Conservation (phyloP, 2,113 vertebrate species). For the Syrmaticus mikado region DNA sequence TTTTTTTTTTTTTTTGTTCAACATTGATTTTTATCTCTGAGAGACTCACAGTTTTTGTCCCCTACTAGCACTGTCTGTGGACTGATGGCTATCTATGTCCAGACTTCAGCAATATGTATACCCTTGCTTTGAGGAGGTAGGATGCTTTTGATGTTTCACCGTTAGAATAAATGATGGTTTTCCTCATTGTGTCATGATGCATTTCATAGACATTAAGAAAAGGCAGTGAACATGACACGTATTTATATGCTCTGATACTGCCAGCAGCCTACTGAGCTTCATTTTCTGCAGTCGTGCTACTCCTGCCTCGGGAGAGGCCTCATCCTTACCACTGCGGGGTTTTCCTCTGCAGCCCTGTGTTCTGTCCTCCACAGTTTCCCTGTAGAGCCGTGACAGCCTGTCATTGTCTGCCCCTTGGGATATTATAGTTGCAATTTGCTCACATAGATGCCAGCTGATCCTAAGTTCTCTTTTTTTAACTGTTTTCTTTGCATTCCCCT, state of each 20-base stretch:
- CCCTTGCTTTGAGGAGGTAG: not conserved
- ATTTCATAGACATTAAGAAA: constrained; percentile 5
- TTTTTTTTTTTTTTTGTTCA: fast-evolving
- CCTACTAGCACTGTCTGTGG: not conserved
- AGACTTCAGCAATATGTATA: not conserved
- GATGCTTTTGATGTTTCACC: not conserved
- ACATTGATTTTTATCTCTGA: not conserved
- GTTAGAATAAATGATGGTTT: not conserved
- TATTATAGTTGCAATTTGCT: not conserved
- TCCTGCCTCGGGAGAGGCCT: not conserved
- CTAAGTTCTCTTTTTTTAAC: not conserved
- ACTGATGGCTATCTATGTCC: not conserved
- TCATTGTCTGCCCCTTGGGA: not conserved
- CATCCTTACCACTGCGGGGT: not conserved
- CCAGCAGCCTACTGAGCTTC: not conserved
- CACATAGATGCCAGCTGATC: not conserved
- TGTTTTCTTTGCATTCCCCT: not conserved
- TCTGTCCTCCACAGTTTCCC: not conserved
- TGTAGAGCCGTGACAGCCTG: not conserved
- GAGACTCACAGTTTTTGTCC: not conserved
- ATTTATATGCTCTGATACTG: not conserved
- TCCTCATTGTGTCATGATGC: not conserved
- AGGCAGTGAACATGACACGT: not conserved
- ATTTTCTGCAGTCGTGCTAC: not conserved
- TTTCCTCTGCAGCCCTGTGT: not conserved